Evolutionary conservation across 2,113 vertebrate genomes (phyloP), one percentile per base, ranked within the genome.

Genomic region (Phylloscopus trochilus): DNA sequence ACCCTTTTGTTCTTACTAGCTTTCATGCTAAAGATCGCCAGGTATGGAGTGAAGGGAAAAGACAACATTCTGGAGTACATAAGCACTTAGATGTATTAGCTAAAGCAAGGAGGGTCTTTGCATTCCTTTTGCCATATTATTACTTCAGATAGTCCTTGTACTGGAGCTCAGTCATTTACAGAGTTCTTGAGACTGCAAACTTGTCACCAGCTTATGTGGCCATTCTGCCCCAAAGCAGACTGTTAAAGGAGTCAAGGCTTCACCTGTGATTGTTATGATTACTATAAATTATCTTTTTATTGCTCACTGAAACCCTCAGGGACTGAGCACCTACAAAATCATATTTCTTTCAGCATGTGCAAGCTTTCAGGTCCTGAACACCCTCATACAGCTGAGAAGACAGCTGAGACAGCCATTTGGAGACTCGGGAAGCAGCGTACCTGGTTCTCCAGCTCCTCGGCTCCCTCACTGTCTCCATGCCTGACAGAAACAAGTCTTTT

Each of bases 201-300:
- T 94, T 81, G 47, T 93, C 85, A 89, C 53, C 20, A 77, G 56
- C 64, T 92, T 67, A 56, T 68, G 18, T 60, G 52, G 64, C 64
- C 8, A 0, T 92, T 94, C 80, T 90, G 64, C 64, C 73, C 72
- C 73, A 83, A 39, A 74, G 64, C 87, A 90, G 85, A 53, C 64
- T 81, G 24, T 74, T 75, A 81, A 82, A 96, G 56, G 37, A 70
- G 83, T 95, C 94, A 87, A 92, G 80, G 87, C 85, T 95, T 94
- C 72, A 89, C 53, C 37, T 0, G 0, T 90, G 83, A 93, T 92
- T 89, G 83, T 92, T 95, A 92, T 74, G 72, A 96, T 93, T 96
- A 90, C 92, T 95, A 89, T 96, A 93, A 96, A 94, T 95, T 94
- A 87, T 78, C 39, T 81, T 92, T 92, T 92, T 89, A 95, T 88